A percentile compares a stretch with the other conserved stretches of the same genome.
Conservation (phyloP, 2,888 invertebrate species). For the Phytoseiulus persimilis region DNA sequence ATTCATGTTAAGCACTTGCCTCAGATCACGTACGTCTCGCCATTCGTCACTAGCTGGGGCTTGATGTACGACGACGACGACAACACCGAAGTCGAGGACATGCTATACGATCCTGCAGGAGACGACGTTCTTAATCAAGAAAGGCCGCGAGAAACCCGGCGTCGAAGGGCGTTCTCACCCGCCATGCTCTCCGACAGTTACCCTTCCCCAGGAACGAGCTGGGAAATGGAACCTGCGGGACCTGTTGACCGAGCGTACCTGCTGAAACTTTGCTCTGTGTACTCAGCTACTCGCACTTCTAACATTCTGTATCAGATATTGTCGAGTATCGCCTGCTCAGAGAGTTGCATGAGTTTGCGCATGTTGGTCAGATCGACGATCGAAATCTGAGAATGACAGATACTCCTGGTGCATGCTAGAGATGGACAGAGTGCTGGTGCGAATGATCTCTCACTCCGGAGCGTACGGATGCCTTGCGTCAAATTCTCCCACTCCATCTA, state of each 20-base stretch:
- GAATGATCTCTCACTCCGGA: too few relatives aligned
- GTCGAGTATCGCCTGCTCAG: background rate
- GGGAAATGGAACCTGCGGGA: background rate
- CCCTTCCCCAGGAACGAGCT: background rate
- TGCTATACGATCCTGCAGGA: slow-evolving; percentile 5
- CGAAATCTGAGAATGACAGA: too few relatives aligned
- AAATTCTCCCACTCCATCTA: too few relatives aligned
- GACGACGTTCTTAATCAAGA: background rate
- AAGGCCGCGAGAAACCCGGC: slow-evolving; percentile 5
- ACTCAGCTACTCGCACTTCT: too few relatives aligned
- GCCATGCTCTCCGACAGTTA: background rate
- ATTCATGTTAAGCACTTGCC: background rate
- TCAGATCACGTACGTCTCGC: background rate
- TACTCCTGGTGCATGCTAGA: too few relatives aligned
- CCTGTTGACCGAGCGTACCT: background rate
- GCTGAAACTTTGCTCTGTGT: background rate
- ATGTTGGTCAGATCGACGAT: too few relatives aligned
- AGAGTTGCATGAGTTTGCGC: background rate
- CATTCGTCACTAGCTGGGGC: background rate
- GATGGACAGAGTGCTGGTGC: too few relatives aligned
- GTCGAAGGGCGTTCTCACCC: background rate
- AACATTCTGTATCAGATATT: background rate
- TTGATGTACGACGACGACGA: background rate
- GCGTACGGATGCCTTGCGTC: too few relatives aligned
- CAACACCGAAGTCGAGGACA: background rate